Evolutionary conservation across 1,140 invertebrate species (phyloP), one percentile per base, ranked within the genome.

Genomic region (Zaprionus tsacasi): DNA sequence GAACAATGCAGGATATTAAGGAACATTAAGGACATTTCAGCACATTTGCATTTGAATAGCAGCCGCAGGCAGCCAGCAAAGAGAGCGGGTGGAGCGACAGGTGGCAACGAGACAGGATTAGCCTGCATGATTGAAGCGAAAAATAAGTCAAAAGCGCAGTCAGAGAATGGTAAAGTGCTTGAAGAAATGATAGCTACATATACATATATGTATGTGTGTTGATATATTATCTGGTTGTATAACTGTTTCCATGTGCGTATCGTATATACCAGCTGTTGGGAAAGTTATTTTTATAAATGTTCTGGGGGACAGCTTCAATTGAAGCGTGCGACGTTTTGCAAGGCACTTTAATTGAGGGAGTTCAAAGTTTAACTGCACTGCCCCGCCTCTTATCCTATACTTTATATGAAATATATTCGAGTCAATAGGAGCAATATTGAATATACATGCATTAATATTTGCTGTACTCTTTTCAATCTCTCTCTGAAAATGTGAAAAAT

Each of bases 1-100:
- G 74, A 88, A 88, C 85, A 89, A 89, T 85, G 82, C 52, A 69
- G 75, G 86, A 85, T 85, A 81, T 89, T 89, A 85, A 71, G 81
- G 69, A 76, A 76, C 77, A 81, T 87, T 85, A 89, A 89, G 85
- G 85, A 82, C 85, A 77, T 83, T 81, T 83, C 69, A 77, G 61
- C 75, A 72, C 68, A 76, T 81, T 89, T 79, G 69, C 71, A 80
- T 89, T 79, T 63, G 56, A 79, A 85, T 71, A 35, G 45, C 58
- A 54, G 30, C 25, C 71, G 60, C 68, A 63, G 36, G 15, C 17
- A 2, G 63, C 66, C 66, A 48, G 60, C 33, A 7, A 36, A 36
- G 52, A 40, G 7, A 21, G 65, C 56, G 45, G 36, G 15, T 13
- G 3, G 67, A 30, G 66, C 70, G 65, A 70, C 76, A 70, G 65